Evolutionary conservation across 2,797 vertebrate genomes (phyloP).

Genomic region (Protonibea diacanthus): DNA sequence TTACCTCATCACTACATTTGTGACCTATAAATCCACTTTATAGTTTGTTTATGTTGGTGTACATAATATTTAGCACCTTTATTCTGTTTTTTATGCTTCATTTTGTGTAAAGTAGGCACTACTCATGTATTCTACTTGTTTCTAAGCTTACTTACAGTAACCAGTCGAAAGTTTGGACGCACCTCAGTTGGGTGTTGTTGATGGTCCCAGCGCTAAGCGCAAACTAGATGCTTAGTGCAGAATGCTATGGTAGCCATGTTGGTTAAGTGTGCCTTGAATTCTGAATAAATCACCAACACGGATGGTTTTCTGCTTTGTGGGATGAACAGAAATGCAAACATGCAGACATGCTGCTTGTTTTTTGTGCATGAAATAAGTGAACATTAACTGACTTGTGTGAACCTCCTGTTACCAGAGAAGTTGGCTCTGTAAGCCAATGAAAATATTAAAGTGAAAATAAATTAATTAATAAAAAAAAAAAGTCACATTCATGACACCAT

Average conservation of each 20-base stretch:
- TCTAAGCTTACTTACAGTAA: too few relatives aligned
- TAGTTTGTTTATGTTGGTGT: neutral
- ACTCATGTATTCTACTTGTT: neutral
- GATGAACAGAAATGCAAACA: neutral
- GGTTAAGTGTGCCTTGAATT: too few relatives aligned
- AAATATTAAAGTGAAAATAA: conserved; percentile 7
- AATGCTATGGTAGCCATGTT: too few relatives aligned
- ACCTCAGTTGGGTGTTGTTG: too few relatives aligned
- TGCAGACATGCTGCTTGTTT: neutral
- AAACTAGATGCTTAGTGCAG: too few relatives aligned
- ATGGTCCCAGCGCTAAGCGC: too few relatives aligned
- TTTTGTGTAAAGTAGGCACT: neutral
- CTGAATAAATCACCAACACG: too few relatives aligned
- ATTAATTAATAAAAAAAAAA: too few relatives aligned
- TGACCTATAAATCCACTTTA: neutral
- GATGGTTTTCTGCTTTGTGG: neutral
- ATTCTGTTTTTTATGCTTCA: neutral
- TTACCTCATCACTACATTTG: neutral
- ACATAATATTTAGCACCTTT: neutral
- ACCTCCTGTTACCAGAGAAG: neutral
- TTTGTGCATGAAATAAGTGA: neutral
- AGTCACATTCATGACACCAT: conserved; percentile 17
- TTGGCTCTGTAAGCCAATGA: conserved; percentile 3
- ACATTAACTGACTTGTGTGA: neutral
- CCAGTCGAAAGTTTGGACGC: too few relatives aligned